Conservation (phyloP, 2,888 invertebrate species). For the Dinocampus coccinellae region DNA sequence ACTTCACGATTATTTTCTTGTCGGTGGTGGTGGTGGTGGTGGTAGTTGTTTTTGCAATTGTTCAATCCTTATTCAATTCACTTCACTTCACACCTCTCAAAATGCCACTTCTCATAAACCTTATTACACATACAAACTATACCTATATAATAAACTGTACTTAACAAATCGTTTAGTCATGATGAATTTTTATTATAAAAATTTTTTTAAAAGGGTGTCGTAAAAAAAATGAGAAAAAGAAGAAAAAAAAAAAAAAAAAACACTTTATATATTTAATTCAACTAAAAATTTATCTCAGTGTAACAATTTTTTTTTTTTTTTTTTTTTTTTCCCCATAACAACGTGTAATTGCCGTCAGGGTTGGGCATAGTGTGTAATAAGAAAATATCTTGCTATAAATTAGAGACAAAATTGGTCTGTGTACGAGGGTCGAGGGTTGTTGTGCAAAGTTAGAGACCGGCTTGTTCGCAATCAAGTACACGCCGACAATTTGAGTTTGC, state of each 20-base stretch:
- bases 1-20: too few relatives aligned
- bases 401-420: constrained; percentile 21
- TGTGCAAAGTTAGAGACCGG: neutral
- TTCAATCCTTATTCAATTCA: neutral
- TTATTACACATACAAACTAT: neutral
- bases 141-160: neutral
- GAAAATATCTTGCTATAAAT: constrained; percentile 17
- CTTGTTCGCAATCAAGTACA: constrained; percentile 22
- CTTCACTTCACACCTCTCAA: neutral
- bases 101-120: neutral
- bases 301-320: neutral
- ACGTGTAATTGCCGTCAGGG: neutral
- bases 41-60: neutral
- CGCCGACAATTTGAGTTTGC: constrained; percentile 4
- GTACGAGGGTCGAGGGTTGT: neutral
- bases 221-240: neutral
- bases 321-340: neutral
- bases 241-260: neutral
- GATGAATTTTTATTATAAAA: neutral
- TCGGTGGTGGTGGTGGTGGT: neutral
- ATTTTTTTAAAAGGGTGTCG: neutral
- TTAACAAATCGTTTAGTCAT: constrained; percentile 15
- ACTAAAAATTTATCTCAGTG: neutral
- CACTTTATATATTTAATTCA: neutral
- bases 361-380: neutral